Evolutionary conservation across 1,140 invertebrate species (phyloP).

Genomic region (Armadillidium nasatum): DNA sequence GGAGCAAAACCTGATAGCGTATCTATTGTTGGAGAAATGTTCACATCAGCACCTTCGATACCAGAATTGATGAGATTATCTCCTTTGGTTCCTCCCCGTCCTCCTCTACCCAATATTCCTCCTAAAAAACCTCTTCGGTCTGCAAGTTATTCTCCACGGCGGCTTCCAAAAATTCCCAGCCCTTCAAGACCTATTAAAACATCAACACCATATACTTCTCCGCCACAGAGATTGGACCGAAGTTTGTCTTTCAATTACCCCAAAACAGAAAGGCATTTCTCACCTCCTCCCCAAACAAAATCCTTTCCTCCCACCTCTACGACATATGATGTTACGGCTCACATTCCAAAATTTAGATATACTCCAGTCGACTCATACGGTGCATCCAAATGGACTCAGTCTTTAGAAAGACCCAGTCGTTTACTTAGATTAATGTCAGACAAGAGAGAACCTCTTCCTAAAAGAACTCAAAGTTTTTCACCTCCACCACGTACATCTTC

Average conservation of each 20-base stretch:
- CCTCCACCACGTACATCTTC: constrained; percentile 46
- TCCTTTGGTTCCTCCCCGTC: constrained; percentile 71
- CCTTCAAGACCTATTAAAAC: constrained; percentile 31
- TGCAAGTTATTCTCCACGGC: constrained; percentile 48
- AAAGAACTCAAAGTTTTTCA: not conserved
- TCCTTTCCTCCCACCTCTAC: constrained; percentile 3
- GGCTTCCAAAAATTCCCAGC: constrained; percentile 29
- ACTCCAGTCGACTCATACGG: constrained; percentile 55
- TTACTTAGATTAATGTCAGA: constrained; percentile 45
- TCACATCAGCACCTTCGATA: constrained; percentile 72
- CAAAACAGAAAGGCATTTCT: not conserved
- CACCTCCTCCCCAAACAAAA: not conserved
- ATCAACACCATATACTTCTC: constrained; percentile 39
- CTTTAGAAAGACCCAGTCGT: constrained; percentile 39
- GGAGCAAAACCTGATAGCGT: constrained; percentile 49
- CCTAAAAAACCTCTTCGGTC: constrained; percentile 57
- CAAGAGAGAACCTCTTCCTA: not conserved
- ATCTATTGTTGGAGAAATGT: constrained; percentile 70
- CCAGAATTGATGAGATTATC: constrained; percentile 69
- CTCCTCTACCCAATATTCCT: constrained; percentile 56
- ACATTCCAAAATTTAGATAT: constrained; percentile 69
- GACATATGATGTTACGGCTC: constrained; percentile 65
- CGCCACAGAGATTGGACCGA: not conserved
- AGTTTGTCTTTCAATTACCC: not conserved
- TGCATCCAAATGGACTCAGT: constrained; percentile 37